Percentiles rank a stretch among this genome's conserved stretches.
phyloP scores from a whole-genome alignment of 2,797 vertebrate genomes.

The Zenarchopterus dispar region DNA sequence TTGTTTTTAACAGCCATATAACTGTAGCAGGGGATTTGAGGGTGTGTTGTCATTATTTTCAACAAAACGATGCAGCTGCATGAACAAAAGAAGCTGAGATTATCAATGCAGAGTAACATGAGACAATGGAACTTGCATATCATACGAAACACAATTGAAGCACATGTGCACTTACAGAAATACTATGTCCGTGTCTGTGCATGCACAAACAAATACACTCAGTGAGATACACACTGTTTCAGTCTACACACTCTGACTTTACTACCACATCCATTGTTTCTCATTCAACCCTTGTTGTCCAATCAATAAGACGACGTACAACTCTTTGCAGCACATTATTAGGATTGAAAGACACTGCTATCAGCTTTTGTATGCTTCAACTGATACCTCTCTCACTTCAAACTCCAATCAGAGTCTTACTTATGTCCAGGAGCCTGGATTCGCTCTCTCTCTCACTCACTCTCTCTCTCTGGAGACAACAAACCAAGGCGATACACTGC shows the following conservation, averaged over 20 bases:
- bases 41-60: slow-evolving; percentile 66
- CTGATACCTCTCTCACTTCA: slow-evolving; percentile 60
- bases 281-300: slow-evolving; percentile 48
- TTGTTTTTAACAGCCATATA: slow-evolving; percentile 21
- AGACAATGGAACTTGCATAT: slow-evolving; percentile 66
- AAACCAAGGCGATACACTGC: slow-evolving; percentile 80
- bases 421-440: slow-evolving; percentile 39
- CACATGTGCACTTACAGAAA: slow-evolving; percentile 53
- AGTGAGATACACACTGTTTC: slow-evolving; percentile 9
- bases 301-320: slow-evolving; percentile 56
- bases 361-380: slow-evolving; percentile 63
- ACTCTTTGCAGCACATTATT: slow-evolving; percentile 65
- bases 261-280: slow-evolving; percentile 56
- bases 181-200: slow-evolving; percentile 24
- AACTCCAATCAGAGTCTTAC: slow-evolving; percentile 56
- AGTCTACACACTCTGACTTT: slow-evolving; percentile 11
- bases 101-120: slow-evolving; percentile 65
- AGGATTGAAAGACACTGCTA: slow-evolving; percentile 55
- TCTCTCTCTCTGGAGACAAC: slow-evolving; percentile 10
- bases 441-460: not conserved
- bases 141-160: slow-evolving; percentile 58
- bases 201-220: slow-evolving; percentile 18
- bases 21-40: slow-evolving; percentile 59
- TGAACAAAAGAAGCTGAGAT: slow-evolving; percentile 72
- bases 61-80: slow-evolving; percentile 60